Conservation (phyloP, 2,113 vertebrate genomes). For the Aplodontia rufa region DNA sequence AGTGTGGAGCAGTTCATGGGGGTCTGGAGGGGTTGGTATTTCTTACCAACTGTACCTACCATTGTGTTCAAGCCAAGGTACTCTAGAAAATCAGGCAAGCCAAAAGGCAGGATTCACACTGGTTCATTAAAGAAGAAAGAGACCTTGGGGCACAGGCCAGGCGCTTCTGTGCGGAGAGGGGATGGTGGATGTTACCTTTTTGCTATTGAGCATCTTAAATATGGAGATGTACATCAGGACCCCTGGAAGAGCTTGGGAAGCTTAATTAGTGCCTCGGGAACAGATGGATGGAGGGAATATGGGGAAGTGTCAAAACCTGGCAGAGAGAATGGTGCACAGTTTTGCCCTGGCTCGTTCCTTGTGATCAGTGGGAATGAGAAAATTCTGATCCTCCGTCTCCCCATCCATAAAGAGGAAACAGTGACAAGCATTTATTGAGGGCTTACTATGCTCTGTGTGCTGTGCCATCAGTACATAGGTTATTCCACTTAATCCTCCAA, state of each 20-base stretch:
- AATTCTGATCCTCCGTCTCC: too few relatives aligned
- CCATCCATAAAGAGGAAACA: neutral
- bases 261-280: too few relatives aligned
- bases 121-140: neutral
- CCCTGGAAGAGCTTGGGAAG: too few relatives aligned
- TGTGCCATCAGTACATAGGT: neutral
- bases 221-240: neutral
- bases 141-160: neutral
- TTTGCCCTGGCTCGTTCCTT: too few relatives aligned
- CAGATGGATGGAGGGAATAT: too few relatives aligned
- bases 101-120: neutral
- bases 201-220: neutral
- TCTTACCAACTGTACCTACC: neutral
- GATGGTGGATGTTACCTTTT: neutral
- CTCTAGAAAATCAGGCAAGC: neutral
- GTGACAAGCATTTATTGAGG: neutral
- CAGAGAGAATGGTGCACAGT: too few relatives aligned
- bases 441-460: neutral
- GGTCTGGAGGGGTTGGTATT: neutral
- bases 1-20: too few relatives aligned
- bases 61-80: neutral
- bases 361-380: too few relatives aligned
- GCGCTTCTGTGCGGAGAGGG: neutral
- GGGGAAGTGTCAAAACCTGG: too few relatives aligned
- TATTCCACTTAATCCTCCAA: neutral